Evolutionary conservation across 2,113 vertebrate genomes (phyloP).

Genomic region (Ammodytes marinus): DNA sequence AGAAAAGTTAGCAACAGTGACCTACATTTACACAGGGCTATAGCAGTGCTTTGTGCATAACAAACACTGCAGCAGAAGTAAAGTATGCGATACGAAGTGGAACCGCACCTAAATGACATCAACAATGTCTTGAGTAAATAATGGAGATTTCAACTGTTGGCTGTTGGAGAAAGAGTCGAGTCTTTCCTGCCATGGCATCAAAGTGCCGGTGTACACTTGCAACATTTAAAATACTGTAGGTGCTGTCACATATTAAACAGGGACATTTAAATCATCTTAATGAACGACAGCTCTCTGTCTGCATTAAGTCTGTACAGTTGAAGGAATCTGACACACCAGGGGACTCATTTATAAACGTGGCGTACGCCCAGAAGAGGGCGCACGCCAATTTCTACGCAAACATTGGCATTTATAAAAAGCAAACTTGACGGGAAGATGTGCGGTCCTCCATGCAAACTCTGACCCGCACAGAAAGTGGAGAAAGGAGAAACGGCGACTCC

Average conservation of each 20-base stretch:
- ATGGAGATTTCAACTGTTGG: slow-evolving; percentile 14
- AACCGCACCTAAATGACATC: slow-evolving; percentile 17
- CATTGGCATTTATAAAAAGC: no score
- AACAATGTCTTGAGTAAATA: slow-evolving; percentile 25
- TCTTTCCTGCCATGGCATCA: not conserved
- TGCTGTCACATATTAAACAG: not conserved
- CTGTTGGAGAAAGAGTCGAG: not conserved
- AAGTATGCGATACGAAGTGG: slow-evolving; percentile 16
- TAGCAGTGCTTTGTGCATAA: slow-evolving; percentile 1
- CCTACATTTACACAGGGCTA: slow-evolving; percentile 44
- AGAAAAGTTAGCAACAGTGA: slow-evolving; percentile 15
- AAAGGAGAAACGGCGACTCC: no score
- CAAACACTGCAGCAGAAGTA: slow-evolving; percentile 33
- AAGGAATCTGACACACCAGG: not conserved
- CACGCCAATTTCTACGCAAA: no score
- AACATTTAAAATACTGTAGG: not conserved
- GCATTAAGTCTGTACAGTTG: not conserved
- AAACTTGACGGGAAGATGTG: no score
- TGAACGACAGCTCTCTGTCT: not conserved
- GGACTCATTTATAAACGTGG: no score
- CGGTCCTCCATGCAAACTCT: no score
- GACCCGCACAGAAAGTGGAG: no score
- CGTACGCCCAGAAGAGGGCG: no score
- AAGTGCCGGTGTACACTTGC: not conserved
- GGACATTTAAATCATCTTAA: not conserved